Evolutionary conservation across 2,797 vertebrate genomes (phyloP).

Genomic region (Gymnothorax reevesii): DNA sequence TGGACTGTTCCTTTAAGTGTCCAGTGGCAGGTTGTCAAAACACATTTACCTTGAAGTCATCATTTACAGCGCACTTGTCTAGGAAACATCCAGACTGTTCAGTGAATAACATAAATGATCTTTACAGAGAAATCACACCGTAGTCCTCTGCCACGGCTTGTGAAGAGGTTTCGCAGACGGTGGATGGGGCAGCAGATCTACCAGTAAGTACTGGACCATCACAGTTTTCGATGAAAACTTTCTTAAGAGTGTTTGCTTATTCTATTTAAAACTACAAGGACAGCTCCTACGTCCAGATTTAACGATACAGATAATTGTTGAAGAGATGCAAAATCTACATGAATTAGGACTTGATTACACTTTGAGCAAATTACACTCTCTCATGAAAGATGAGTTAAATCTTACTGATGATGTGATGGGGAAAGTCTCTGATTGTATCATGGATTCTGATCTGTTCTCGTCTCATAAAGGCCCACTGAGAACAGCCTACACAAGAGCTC

Average conservation of each 20-base stretch:
- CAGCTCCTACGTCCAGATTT: conserved; percentile 41
- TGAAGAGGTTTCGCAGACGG: conserved; percentile 16
- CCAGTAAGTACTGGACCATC: conserved; percentile 22
- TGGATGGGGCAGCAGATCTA: conserved; percentile 19
- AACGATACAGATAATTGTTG: conserved; percentile 41
- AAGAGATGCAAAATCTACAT: conserved; percentile 39
- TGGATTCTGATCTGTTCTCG: conserved; percentile 43
- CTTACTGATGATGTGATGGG: conserved; percentile 31
- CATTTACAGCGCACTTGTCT: conserved; percentile 38
- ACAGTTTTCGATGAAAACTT: conserved; percentile 39
- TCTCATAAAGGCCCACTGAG: conserved; percentile 36
- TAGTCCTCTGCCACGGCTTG: conserved; percentile 29
- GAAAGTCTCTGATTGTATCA: conserved; percentile 35
- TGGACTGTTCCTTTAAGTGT: too few relatives aligned
- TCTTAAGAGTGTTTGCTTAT: conserved; percentile 35
- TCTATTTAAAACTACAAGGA: conserved; percentile 34
- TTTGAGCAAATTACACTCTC: conserved; percentile 22
- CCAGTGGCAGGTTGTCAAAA: conserved; percentile 37
- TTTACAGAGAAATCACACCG: conserved; percentile 23
- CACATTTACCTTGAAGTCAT: conserved; percentile 34
- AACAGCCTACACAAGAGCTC: conserved; percentile 35
- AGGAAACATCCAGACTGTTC: conserved; percentile 34
- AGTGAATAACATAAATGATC: conserved; percentile 26
- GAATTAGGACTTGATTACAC: conserved; percentile 36
- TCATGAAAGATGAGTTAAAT: conserved; percentile 31